Conservation (phyloP, 2,113 vertebrate species). For the Ciconia maguari region DNA sequence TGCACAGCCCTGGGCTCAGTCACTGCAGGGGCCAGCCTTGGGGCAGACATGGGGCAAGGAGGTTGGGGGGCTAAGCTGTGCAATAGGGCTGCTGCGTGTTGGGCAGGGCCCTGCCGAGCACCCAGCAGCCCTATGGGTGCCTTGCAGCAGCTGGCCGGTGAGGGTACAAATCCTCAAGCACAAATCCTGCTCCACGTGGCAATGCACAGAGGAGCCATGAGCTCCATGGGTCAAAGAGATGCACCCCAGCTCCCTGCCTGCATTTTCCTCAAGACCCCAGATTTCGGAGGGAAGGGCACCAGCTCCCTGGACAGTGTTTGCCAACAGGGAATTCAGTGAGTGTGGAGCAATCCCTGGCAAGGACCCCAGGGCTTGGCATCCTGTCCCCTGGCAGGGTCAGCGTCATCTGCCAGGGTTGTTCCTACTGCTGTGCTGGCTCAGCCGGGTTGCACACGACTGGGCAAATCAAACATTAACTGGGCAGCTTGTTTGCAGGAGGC, state of each 20-base stretch:
- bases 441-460: background rate
- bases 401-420: background rate
- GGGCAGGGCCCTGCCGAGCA: background rate
- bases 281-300: background rate
- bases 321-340: background rate
- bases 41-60: background rate
- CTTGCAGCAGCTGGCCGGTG: background rate
- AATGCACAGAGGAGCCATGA: background rate
- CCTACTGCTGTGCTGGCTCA: background rate
- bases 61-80: background rate
- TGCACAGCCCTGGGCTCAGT: background rate
- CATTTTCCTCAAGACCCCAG: background rate
- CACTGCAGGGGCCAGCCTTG: background rate
- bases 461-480: conserved; percentile 63
- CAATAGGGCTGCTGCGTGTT: background rate
- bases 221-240: background rate
- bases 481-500: background rate
- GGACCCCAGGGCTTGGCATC: background rate
- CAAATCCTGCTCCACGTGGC: background rate
- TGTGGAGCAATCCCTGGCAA: accelerated
- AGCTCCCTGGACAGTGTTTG: background rate
- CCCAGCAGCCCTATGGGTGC: background rate
- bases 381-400: background rate
- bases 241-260: background rate
- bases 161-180: background rate